These are phyloP conservation scores for Redunca redunca DNA, from an alignment of 2,113 vertebrate species.

Conservation along the genomic window DNA sequence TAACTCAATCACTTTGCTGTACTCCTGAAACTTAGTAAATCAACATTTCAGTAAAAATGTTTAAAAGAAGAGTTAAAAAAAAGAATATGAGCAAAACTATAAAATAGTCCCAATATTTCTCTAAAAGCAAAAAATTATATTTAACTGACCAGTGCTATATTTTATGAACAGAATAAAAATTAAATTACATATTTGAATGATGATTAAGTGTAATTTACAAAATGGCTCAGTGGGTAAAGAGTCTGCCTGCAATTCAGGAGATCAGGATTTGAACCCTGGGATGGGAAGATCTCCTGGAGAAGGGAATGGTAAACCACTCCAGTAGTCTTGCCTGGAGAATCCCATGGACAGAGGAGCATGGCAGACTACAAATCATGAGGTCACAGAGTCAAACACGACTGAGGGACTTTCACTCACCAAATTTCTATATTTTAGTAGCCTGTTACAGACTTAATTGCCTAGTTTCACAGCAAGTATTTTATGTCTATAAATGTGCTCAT, in stretches of 20 bases:
- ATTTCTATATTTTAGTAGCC: neutral
- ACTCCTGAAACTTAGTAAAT: neutral
- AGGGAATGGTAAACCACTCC: neutral
- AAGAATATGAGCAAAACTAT: neutral
- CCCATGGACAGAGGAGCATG: accelerated
- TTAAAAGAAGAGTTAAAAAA: neutral
- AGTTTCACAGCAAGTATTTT: neutral
- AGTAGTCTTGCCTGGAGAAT: neutral
- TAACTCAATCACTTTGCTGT: neutral
- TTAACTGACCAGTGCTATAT: neutral
- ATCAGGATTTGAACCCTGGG: accelerated
- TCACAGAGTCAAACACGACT: neutral
- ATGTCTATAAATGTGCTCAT: neutral
- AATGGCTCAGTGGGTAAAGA: neutral
- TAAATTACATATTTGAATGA: neutral
- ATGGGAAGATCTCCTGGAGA: neutral
- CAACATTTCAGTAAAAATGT: neutral
- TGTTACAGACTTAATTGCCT: neutral
- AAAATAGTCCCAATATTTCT: neutral
- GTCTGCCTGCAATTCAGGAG: neutral
- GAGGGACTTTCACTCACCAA: neutral
- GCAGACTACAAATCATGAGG: neutral
- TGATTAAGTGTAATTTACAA: neutral
- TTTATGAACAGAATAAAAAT: neutral
- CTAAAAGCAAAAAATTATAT: neutral